Evolutionary conservation across 2,797 vertebrate genomes (phyloP).

Genomic region (Rhincodon typus): DNA sequence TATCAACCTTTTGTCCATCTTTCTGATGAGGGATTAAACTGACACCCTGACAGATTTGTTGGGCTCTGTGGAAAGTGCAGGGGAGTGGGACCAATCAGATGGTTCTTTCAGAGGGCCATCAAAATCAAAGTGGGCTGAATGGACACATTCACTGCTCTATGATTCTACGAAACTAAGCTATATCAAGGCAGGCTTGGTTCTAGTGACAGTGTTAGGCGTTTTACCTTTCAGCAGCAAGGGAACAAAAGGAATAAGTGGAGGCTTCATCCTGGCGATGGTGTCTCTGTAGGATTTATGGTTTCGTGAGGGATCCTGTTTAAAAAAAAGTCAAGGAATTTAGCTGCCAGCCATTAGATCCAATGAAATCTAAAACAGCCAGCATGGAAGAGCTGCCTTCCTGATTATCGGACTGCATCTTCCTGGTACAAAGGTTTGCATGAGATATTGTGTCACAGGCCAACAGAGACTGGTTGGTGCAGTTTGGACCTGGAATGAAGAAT

Average conservation of each 20-base stretch:
- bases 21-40: no score
- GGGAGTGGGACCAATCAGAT: background rate
- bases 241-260: slow-evolving; percentile 86
- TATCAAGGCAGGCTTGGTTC: background rate
- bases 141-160: background rate
- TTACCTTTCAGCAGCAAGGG: slow-evolving; percentile 90
- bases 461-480: background rate
- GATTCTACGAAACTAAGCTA: background rate
- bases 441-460: background rate
- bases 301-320: slow-evolving; percentile 78
- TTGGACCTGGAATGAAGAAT: no score
- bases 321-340: background rate
- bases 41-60: background rate
- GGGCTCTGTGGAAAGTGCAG: background rate
- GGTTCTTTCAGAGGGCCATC: background rate
- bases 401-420: background rate
- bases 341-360: background rate
- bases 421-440: slow-evolving; percentile 20
- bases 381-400: background rate
- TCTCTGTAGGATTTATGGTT: slow-evolving; percentile 94
- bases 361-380: background rate
- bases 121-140: background rate
- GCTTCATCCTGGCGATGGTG: slow-evolving; percentile 79
- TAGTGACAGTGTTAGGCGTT: slow-evolving; percentile 8
- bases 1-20: no score